Evolutionary conservation across 1,140 invertebrate genomes (phyloP).

Genomic region (Pollicipes pollicipes): DNA sequence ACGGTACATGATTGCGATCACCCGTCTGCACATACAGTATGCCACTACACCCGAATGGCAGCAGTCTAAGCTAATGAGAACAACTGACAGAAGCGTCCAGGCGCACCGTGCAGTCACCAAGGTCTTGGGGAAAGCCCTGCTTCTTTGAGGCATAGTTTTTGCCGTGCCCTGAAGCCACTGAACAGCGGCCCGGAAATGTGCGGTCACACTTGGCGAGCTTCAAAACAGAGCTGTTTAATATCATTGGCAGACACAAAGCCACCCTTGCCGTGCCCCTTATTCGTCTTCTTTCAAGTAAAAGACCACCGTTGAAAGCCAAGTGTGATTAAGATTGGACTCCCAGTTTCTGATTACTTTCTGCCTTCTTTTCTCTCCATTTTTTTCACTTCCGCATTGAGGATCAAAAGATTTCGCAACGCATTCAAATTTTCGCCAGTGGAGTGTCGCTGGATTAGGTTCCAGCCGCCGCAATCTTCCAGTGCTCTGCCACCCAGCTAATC

Average conservation of each 20-base stretch:
- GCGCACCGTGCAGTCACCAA: no score
- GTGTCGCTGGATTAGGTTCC: background rate
- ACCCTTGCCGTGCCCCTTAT: background rate
- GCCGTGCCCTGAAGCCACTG: background rate
- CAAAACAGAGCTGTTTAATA: background rate
- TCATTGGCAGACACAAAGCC: background rate
- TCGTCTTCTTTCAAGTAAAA: background rate
- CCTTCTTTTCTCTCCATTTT: background rate
- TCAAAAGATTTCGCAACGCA: background rate
- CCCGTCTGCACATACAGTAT: no score
- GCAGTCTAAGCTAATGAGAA: no score
- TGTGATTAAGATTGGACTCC: background rate
- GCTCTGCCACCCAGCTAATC: no score
- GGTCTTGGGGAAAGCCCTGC: no score
- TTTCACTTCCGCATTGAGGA: background rate
- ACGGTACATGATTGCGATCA: no score
- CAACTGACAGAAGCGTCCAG: no score
- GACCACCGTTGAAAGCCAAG: background rate
- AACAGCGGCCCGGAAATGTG: background rate
- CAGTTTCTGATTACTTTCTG: background rate
- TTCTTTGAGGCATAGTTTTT: no score
- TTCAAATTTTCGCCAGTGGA: background rate
- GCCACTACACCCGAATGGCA: no score
- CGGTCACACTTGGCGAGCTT: background rate
- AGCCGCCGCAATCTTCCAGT: no score